Evolutionary conservation across 2,113 vertebrate species (phyloP).

Genomic region (Sylvia atricapilla): DNA sequence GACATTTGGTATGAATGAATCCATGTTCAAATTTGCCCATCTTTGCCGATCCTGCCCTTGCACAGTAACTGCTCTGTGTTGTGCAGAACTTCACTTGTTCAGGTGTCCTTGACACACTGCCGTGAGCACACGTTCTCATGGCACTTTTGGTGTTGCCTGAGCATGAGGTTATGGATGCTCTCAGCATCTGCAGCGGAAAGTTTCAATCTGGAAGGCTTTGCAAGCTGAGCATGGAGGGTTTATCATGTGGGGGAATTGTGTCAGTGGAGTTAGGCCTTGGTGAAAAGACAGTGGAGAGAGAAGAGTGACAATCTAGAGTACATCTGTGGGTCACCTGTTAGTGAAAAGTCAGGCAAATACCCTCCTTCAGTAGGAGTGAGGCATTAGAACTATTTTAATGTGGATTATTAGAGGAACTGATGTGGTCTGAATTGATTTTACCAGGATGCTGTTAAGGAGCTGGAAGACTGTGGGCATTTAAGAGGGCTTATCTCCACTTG

Average conservation of each 20-base stretch:
- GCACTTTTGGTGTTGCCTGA: background rate
- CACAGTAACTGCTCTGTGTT: background rate
- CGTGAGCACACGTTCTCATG: background rate
- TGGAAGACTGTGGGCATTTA: background rate
- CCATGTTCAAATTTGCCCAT: background rate
- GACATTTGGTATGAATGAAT: accelerated
- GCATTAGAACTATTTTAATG: background rate
- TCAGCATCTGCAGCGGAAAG: background rate
- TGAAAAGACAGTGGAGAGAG: background rate
- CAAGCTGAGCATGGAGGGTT: background rate
- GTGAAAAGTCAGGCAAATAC: background rate
- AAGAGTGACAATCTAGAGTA: background rate
- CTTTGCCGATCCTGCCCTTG: background rate
- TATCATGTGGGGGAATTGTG: background rate
- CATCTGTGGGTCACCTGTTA: background rate
- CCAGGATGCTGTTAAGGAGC: background rate
- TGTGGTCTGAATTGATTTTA: background rate
- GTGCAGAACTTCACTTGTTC: background rate
- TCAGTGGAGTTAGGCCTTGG: background rate
- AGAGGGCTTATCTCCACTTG: background rate
- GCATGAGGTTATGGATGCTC: background rate
- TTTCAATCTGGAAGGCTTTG: background rate
- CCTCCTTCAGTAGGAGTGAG: background rate
- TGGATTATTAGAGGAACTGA: background rate
- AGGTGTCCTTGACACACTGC: background rate